A percentile compares a stretch with the other conserved stretches of the same genome.
Evolutionary conservation across 2,113 vertebrate genomes (phyloP).

Genomic region (Caloenas nicobarica): DNA sequence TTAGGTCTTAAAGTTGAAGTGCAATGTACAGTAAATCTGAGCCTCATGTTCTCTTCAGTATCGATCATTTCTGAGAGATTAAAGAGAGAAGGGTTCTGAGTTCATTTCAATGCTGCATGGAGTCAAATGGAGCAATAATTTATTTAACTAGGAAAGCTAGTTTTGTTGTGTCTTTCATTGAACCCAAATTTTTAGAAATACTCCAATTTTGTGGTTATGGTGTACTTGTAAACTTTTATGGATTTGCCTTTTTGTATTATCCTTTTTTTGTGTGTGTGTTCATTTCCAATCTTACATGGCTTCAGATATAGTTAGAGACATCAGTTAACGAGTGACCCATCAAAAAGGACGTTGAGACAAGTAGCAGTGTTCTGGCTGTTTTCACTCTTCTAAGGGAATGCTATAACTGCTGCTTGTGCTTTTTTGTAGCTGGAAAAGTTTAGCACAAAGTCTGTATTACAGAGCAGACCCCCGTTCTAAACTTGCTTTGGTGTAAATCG

Average conservation of each 20-base stretch:
- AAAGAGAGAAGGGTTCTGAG: slow-evolving; percentile 72
- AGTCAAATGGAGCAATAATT: slow-evolving; percentile 81
- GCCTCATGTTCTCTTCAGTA: slow-evolving; percentile 81
- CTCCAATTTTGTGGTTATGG: slow-evolving; percentile 70
- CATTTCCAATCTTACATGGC: slow-evolving; percentile 40
- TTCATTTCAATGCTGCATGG: slow-evolving; percentile 82
- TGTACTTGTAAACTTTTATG: slow-evolving; percentile 53
- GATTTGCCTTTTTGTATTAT: slow-evolving; percentile 70
- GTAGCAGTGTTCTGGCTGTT: not conserved
- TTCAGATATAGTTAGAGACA: slow-evolving; percentile 23
- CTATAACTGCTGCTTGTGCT: slow-evolving; percentile 1
- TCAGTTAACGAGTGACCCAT: not conserved
- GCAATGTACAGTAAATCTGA: slow-evolving; percentile 90
- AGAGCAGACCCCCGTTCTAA: not conserved
- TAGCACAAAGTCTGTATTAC: not conserved
- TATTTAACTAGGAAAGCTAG: slow-evolving; percentile 44
- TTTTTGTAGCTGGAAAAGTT: not conserved
- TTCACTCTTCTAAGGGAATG: slow-evolving; percentile 43
- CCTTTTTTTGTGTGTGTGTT: slow-evolving; percentile 50
- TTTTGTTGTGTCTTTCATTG: slow-evolving; percentile 41
- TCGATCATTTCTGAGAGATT: slow-evolving; percentile 80
- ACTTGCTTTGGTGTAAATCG: slow-evolving; percentile 31
- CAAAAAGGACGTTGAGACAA: not conserved
- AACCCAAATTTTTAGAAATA: slow-evolving; percentile 61
- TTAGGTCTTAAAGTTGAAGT: slow-evolving; percentile 84